Percentiles rank a stretch among this genome's conserved stretches.
Conservation (phyloP, 1,140 invertebrate species). For the Triops cancriformis region DNA sequence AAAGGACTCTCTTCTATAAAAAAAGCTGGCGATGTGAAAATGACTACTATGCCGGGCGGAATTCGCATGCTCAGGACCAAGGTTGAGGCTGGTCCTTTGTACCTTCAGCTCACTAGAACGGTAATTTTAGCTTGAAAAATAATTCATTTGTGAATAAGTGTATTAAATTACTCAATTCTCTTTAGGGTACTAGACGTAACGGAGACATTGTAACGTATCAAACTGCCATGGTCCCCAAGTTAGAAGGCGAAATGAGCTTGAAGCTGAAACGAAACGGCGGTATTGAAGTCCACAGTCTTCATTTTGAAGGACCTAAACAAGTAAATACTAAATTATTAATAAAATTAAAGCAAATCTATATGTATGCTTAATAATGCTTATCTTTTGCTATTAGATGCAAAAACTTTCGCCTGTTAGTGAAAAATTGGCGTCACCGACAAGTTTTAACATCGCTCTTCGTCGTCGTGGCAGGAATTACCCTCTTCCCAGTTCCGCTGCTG, state of each 20-base stretch:
- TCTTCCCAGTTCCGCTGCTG: background rate
- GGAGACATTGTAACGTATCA: background rate
- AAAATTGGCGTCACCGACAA: background rate
- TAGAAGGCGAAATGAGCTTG: background rate
- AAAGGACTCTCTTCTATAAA: background rate
- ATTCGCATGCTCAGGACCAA: background rate
- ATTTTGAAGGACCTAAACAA: background rate
- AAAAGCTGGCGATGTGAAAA: background rate
- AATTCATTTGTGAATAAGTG: background rate
- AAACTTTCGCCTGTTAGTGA: background rate
- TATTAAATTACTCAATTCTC: background rate
- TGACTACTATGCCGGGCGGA: background rate
- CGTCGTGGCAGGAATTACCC: background rate
- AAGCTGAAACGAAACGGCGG: constrained; percentile 1
- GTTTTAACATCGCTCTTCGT: background rate
- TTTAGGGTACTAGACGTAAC: background rate
- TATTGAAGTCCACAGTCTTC: background rate
- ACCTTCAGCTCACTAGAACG: background rate
- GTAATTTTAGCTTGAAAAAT: background rate
- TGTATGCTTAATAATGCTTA: background rate
- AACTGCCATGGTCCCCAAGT: background rate
- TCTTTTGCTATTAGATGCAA: background rate
- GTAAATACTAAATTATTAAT: background rate
- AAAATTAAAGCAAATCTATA: background rate
- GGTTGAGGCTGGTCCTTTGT: background rate